Conservation (phyloP, 2,888 invertebrate genomes). For the Patella caerulea region DNA sequence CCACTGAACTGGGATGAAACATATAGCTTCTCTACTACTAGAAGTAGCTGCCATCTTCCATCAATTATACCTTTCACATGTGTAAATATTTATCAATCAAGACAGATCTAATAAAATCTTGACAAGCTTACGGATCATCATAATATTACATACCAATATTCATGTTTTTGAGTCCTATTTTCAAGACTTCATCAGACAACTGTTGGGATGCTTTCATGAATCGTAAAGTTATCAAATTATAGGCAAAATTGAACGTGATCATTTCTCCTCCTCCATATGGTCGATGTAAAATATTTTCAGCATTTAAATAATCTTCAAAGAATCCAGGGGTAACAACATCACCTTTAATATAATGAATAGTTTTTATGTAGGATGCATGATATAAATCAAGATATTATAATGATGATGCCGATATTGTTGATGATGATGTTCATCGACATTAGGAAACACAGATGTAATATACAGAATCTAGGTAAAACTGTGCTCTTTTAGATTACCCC, state of each 20-base stretch:
- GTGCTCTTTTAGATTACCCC: background rate
- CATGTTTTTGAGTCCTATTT: constrained; percentile 87
- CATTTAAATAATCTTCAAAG: constrained; percentile 70
- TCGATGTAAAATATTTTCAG: constrained; percentile 71
- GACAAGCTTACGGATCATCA: too few relatives aligned
- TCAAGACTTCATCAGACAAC: constrained; percentile 85
- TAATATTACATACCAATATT: constrained; percentile 74
- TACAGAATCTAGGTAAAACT: background rate
- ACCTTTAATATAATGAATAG: constrained; percentile 62
- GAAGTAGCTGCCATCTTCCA: too few relatives aligned
- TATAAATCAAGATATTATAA: background rate
- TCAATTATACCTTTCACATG: too few relatives aligned
- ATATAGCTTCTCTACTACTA: too few relatives aligned
- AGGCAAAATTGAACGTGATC: constrained; percentile 96
- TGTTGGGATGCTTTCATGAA: constrained; percentile 90
- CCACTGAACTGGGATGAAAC: too few relatives aligned
- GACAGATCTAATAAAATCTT: too few relatives aligned
- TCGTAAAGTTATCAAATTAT: constrained; percentile 89
- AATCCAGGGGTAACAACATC: constrained; percentile 75
- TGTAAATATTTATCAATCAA: too few relatives aligned
- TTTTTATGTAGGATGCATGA: background rate
- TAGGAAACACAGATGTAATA: too few relatives aligned
- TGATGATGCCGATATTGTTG: too few relatives aligned
- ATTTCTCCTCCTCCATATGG: constrained; percentile 83
- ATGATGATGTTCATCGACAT: too few relatives aligned